Evolutionary conservation across 2,113 vertebrate species (phyloP), one percentile per base, ranked within the genome.

Genomic region (Lasiurus cinereus): DNA sequence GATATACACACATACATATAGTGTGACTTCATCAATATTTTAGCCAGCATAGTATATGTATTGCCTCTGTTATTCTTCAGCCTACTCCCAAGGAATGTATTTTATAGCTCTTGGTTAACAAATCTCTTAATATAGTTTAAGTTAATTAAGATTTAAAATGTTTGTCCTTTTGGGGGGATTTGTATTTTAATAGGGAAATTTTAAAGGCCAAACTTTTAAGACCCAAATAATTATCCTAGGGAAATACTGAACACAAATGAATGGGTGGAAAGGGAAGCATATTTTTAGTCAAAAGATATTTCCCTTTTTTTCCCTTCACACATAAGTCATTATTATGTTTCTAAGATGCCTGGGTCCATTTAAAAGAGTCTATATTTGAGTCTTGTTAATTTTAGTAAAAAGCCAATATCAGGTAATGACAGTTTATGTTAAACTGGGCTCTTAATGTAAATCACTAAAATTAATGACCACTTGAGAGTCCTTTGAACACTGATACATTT

Each of bases 21-120:
- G n/a, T 64, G 64, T 54, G 39, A 24, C 33, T 64, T 88, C n/a
- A 39, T 72, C 33, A 56, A 9, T 93, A 84, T 64, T 77, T 43
- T 83, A 83, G 15, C 19, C 8, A 72, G 24, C 52, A 79, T 19
- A 39, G 36, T 4, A 46, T 56, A 3, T 29, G 16, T 8, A 29
- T 46, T 36, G 14, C 33, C 33, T 69, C 56, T 66, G 64, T 10
- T 15, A 62, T 67, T 54, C 46, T 46, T 39, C 66, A 67, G 16
- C 31, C 31, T n/a, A 67, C 31, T n/a, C 66, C 66, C 31, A n/a
- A 16, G 24, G 59, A 6, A 62, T 1, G 5, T 36, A 74, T 84
- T 88, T 69, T 69, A 54, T 83, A 88, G 27, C 52, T 74, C 19
- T 62, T 70, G 56, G 31, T 90, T 83, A 90, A 77, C 24, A 69